Evolutionary conservation across 2,797 vertebrate species (phyloP).

Genomic region (Melanotaenia boesemani): DNA sequence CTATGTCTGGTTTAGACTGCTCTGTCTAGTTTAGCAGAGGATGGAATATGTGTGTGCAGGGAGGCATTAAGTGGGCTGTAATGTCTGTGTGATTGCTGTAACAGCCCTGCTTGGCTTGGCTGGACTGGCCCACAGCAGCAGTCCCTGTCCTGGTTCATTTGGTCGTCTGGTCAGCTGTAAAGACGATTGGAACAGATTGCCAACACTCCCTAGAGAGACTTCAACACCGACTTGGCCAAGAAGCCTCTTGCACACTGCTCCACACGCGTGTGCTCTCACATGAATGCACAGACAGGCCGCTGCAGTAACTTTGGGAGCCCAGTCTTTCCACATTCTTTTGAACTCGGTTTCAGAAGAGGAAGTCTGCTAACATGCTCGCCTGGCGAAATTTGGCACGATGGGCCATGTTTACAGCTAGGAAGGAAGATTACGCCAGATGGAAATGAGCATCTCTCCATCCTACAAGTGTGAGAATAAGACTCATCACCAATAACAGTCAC

Average conservation of each 20-base stretch:
- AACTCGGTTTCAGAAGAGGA: slow-evolving; percentile 64
- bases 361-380: slow-evolving; percentile 68
- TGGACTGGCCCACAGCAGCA: slow-evolving; percentile 80
- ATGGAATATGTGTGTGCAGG: slow-evolving; percentile 70
- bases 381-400: slow-evolving; percentile 61
- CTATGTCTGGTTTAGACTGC: slow-evolving; percentile 43
- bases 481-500: slow-evolving; percentile 67
- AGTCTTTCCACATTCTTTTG: slow-evolving; percentile 78
- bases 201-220: slow-evolving; percentile 83
- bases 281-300: slow-evolving; percentile 71
- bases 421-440: slow-evolving; percentile 45
- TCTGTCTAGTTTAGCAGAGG: slow-evolving; percentile 61
- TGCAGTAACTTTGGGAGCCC: slow-evolving; percentile 72
- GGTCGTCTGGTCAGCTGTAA: slow-evolving; percentile 84
- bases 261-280: slow-evolving; percentile 76
- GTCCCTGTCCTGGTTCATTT: slow-evolving; percentile 83
- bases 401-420: slow-evolving; percentile 48
- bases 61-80: slow-evolving; percentile 75
- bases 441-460: slow-evolving; percentile 52
- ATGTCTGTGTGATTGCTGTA: slow-evolving; percentile 76
- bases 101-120: slow-evolving; percentile 76
- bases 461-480: slow-evolving; percentile 57
- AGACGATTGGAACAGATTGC: slow-evolving; percentile 85
- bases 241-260: slow-evolving; percentile 73
- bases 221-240: slow-evolving; percentile 81